Evolutionary conservation across 2,113 vertebrate species (phyloP), one percentile per base, ranked within the genome.

Genomic region (Protomyctophum bolini): DNA sequence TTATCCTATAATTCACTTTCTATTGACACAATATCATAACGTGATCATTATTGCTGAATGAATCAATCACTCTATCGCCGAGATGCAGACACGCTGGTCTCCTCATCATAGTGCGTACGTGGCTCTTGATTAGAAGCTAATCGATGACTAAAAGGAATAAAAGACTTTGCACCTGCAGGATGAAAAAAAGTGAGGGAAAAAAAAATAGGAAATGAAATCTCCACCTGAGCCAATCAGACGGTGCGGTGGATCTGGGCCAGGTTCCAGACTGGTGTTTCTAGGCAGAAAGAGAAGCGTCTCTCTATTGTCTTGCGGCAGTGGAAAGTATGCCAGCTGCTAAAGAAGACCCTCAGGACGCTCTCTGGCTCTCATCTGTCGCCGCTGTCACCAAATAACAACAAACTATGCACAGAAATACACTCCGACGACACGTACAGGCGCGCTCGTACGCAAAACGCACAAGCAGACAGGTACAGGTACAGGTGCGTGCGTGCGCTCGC

Each of bases 201-300:
- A 41, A 41, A 41, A 41, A 41, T 41, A 41, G 33, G 33, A 41
- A 41, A 41, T 41, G 1, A 41, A 41, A 41, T 41, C 33, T 41
- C 72, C 60, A 63, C 73, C 45, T 69, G 63, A 55, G 75, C 83
- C 85, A 87, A 87, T 87, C 75, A 66, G 70, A 33, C 5, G 50
- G 58, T 57, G 28, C 5, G 58, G 2, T 8, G 52, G 83, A 85
- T 81, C 73, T 87, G 78, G 78, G 83, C 64, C 83, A 81, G 75
- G 85, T 79, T 81, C 70, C 68, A 75, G 57, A 58, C 70, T 58
- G 70, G 46, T 81, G 86, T 87, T 81, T 77, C 81, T 73, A 77
- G 86, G 81, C 78, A 87, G 80, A 87, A 58, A 21, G 50, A 73
- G 73, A 73, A 46, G 52, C 70, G 75, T 55, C 72, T 50, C 72